phyloP scores from a whole-genome alignment of 1,140 invertebrate genomes.

The Globodera rostochiensis region DNA sequence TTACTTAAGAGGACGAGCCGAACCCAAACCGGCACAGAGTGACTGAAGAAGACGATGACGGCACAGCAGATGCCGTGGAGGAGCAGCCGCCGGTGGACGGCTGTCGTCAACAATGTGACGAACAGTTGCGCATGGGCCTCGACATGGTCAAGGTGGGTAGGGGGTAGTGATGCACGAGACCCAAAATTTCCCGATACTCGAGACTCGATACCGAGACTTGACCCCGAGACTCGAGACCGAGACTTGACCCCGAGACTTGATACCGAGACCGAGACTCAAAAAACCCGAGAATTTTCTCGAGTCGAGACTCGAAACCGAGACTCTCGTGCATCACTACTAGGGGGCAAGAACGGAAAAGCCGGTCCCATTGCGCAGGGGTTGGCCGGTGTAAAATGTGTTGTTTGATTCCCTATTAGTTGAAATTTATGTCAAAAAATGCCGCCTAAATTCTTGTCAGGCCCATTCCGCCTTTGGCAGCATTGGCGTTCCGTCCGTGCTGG shows the following conservation, averaged over 20 bases:
- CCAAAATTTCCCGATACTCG: too few species aligned
- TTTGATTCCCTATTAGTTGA: background rate
- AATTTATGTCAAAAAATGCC: background rate
- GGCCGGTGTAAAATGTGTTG: background rate
- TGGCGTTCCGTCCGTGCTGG: conserved; percentile 62
- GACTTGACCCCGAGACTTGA: too few species aligned
- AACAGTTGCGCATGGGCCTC: conserved; percentile 53
- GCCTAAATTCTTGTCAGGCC: conserved; percentile 44
- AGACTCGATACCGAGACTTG: too few species aligned
- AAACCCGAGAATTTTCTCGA: too few species aligned
- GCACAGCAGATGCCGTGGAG: background rate
- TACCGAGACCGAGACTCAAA: too few species aligned
- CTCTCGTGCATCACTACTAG: too few species aligned
- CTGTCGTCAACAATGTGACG: conserved; percentile 62
- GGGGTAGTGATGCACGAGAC: too few species aligned
- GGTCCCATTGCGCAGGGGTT: background rate
- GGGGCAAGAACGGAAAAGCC: too few species aligned
- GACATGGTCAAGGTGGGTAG: conserved; percentile 63
- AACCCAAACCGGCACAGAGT: background rate
- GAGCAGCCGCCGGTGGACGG: conserved; percentile 42
- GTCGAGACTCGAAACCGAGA: too few species aligned
- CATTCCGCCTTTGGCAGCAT: conserved; percentile 64
- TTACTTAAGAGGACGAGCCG: background rate
- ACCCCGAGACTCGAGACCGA: too few species aligned
- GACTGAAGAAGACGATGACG: background rate